These are phyloP conservation scores for Rhea pennata DNA, from an alignment of 2,113 vertebrate species.

Conservation along the genomic window DNA sequence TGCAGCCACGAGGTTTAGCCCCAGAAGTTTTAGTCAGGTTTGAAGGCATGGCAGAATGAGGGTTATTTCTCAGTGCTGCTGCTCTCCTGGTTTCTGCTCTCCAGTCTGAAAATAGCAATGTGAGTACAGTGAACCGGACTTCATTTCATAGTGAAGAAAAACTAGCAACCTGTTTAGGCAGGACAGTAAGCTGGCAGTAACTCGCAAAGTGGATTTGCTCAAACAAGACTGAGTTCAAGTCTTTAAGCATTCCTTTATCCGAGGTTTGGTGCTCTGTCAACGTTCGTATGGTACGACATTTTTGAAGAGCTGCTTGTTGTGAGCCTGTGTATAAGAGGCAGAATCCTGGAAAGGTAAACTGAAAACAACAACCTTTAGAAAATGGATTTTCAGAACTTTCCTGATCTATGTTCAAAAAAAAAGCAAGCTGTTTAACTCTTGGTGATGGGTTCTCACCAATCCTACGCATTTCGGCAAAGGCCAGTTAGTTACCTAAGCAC, in stretches of 20 bases:
- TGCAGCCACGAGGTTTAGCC: not conserved
- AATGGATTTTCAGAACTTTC: not conserved
- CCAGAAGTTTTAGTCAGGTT: not conserved
- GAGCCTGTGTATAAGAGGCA: not conserved
- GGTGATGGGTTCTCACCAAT: not conserved
- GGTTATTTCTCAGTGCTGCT: not conserved
- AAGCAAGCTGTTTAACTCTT: not conserved
- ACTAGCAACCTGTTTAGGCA: not conserved
- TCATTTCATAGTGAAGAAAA: constrained; percentile 11
- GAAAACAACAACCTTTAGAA: not conserved
- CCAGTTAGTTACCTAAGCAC: constrained; percentile 48
- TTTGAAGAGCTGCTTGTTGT: not conserved
- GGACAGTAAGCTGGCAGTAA: not conserved
- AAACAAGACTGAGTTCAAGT: not conserved
- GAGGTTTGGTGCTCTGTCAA: not conserved
- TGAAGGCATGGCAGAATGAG: not conserved
- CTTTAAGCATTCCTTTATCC: not conserved
- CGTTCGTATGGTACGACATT: not conserved
- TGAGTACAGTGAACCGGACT: not conserved
- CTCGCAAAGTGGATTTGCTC: not conserved
- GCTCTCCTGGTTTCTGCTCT: not conserved
- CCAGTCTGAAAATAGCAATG: not conserved
- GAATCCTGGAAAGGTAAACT: not conserved
- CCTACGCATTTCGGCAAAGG: constrained; percentile 35
- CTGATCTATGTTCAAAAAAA: not conserved